A percentile compares a stretch with the other conserved stretches of the same genome.
phyloP scores from a whole-genome alignment of 2,888 invertebrate genomes.

The Andrena camellia region DNA sequence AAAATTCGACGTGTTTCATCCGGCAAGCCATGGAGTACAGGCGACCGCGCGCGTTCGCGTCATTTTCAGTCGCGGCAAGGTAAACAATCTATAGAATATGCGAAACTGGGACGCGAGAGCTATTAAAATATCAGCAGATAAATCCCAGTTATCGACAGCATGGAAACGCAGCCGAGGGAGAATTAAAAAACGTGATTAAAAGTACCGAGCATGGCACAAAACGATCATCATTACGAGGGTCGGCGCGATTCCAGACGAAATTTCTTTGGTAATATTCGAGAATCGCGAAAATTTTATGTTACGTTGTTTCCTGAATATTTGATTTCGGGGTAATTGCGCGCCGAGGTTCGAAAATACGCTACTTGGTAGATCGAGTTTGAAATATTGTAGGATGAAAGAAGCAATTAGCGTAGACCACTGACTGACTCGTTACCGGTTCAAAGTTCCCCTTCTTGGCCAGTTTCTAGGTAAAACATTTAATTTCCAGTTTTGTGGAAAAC shows the following conservation, averaged over 20 bases:
- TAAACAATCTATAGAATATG: slow-evolving; percentile 33
- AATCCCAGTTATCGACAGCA: slow-evolving; percentile 24
- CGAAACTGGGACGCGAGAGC: slow-evolving; percentile 5
- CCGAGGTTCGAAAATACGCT: neutral
- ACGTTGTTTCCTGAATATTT: neutral
- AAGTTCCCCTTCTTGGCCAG: no score
- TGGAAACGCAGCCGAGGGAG: neutral
- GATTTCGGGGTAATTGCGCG: neutral
- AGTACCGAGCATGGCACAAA: no score
- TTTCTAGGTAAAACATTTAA: neutral
- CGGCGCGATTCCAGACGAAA: neutral
- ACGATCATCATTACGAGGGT: slow-evolving; percentile 13
- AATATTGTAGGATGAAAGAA: neutral
- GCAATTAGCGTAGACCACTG: neutral
- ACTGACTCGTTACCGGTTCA: no score
- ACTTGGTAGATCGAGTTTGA: neutral
- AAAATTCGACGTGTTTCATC: neutral
- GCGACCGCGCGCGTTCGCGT: neutral
- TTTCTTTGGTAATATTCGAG: neutral
- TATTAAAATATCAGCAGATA: slow-evolving; percentile 46
- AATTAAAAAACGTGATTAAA: slow-evolving; percentile 33
- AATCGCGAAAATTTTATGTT: neutral
- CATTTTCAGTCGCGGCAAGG: neutral
- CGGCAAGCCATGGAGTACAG: neutral
- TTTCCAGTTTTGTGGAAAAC: neutral